Evolutionary conservation across 2,113 vertebrate species (phyloP).

Genomic region (Thalassoma bifasciatum): DNA sequence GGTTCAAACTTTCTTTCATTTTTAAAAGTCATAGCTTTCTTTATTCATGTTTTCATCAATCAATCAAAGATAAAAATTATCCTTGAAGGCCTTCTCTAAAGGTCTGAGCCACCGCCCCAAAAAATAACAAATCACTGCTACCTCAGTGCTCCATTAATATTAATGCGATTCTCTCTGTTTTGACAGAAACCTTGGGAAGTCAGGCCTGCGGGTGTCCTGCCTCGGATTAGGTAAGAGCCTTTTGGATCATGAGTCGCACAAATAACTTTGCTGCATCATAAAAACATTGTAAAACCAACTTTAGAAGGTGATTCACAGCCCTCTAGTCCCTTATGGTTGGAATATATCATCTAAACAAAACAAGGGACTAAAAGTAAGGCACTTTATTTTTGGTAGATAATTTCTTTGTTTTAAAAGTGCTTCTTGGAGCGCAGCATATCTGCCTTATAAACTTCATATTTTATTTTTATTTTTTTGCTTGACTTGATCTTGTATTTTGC

Average conservation of each 20-base stretch:
- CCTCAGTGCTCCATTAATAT: conserved; percentile 37
- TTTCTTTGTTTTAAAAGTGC: too few species aligned
- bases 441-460: too few species aligned
- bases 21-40: conserved; percentile 3
- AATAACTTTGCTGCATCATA: conserved; percentile 26
- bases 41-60: conserved; percentile 6
- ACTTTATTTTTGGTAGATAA: too few species aligned
- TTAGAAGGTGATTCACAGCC: conserved; percentile 5
- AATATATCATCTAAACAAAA: too few species aligned
- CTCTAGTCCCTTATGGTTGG: not conserved
- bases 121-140: conserved; percentile 52
- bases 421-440: too few species aligned
- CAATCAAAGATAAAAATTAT: not conserved
- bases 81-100: conserved; percentile 3
- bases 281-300: conserved; percentile 26
- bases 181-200: conserved; percentile 97
- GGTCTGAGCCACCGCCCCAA: not conserved
- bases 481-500: not conserved
- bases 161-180: conserved; percentile 70
- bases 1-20: not conserved
- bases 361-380: not conserved
- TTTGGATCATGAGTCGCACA: conserved; percentile 8
- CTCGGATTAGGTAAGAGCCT: conserved; percentile 93
- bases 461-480: too few species aligned
- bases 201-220: conserved; percentile 96